Base-by-base conservation (phyloP, 2,888 invertebrate species). In the Notocelia uddmanniana region DNA sequence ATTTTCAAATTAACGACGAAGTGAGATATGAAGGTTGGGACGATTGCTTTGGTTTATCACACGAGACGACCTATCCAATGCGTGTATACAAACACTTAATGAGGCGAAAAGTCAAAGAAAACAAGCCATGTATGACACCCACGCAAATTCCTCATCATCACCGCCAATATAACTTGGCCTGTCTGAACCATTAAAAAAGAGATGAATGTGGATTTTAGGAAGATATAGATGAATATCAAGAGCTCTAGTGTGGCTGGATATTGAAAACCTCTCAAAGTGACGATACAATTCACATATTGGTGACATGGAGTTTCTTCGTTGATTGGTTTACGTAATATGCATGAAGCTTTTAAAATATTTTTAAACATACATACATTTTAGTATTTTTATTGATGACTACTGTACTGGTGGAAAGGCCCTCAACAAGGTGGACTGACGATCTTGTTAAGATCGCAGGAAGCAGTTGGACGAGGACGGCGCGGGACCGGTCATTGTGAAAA, bases 21-120 rank as follows among this genome's bases (percentile, higher is more conserved):
- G 8, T 9, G 15, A 23, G 23, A n/a, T 41, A 41, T 10, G n/a
- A 9, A 21, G 41, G 13, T 41, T 55, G 15, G 26, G 37, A 59
- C 6, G 21, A 13, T 19, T 15, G 13, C 5, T 1, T 41, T 6
- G 19, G 13, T 21, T 88, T 89, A 89, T 90, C 85, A 83, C 82
- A 79, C 79, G 82, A 79, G 82, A 82, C 84, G 45, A 45, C 45
- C 85, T 83, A 85, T 89, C 85, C 85, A 85, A 85, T 85, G 84
- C 85, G 83, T 87, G 88, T 89, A 83, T 85, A 89, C 88, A 89
- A 89, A 90, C 87, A 89, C 87, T 88, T 88, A 88, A 91, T 91
- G 88, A 90, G 84, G 85, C 86, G 86, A 88, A 90, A 90, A 89
- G 79, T 87, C 87, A 87, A 88, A 88, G 88, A 88, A 88, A 90